phyloP scores from a whole-genome alignment of 2,797 vertebrate species.

The Melanogrammus aeglefinus region DNA sequence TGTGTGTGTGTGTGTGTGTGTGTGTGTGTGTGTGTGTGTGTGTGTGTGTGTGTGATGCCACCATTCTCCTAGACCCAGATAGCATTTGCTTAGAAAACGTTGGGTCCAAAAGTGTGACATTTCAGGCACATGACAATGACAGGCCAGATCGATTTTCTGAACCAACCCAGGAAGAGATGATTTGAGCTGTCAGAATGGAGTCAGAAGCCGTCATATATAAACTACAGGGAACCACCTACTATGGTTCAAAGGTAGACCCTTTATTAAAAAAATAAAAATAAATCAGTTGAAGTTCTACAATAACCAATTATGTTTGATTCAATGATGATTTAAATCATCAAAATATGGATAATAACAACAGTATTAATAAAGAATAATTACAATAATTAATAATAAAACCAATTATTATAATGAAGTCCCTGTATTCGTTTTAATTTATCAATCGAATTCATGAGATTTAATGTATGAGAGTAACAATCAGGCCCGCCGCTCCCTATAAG shows the following conservation, averaged over 20 bases:
- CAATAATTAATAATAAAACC: too few species aligned
- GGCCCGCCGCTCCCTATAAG: too few species aligned
- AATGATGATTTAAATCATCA: too few species aligned
- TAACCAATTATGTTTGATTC: neutral
- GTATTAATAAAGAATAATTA: neutral
- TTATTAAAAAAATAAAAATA: neutral
- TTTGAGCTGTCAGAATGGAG: neutral
- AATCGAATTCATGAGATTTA: neutral
- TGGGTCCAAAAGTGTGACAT: neutral
- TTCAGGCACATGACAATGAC: neutral
- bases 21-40: too few species aligned
- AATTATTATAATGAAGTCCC: too few species aligned
- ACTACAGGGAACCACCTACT: too few species aligned
- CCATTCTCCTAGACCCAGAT: conserved; percentile 37
- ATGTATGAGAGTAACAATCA: neutral
- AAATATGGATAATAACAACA: neutral
- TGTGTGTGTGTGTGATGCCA: conserved; percentile 45
- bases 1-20: conserved; percentile 35
- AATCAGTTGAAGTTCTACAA: too few species aligned
- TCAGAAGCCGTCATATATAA: neutral
- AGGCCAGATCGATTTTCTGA: neutral
- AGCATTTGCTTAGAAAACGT: neutral
- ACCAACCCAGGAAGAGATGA: neutral
- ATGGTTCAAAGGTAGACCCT: too few species aligned
- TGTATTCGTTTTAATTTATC: too few species aligned